Evolutionary conservation across 2,888 invertebrate genomes (phyloP).

Genomic region (Steromphala cineraria): DNA sequence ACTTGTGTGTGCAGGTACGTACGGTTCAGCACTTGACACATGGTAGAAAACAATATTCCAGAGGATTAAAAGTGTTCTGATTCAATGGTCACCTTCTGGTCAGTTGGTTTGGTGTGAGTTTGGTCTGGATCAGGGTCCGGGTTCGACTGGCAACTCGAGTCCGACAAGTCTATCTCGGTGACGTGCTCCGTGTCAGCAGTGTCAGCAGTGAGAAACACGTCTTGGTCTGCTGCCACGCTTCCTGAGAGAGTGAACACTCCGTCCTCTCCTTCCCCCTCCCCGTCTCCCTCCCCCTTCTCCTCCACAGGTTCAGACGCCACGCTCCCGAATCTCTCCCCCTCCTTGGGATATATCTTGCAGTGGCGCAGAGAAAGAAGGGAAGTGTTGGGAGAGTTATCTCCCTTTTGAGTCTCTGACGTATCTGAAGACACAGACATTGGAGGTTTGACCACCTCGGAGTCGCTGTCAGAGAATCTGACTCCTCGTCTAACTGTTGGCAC

Average conservation of each 20-base stretch:
- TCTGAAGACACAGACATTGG: slow-evolving; percentile 8
- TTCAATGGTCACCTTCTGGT: too few species aligned
- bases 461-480: slow-evolving; percentile 13
- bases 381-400: background rate
- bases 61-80: too few species aligned
- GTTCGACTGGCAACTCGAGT: too few species aligned
- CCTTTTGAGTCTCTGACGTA: background rate
- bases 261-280: background rate
- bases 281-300: background rate
- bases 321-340: background rate
- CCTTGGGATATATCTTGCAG: slow-evolving; percentile 20
- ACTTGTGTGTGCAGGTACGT: too few species aligned
- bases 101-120: too few species aligned
- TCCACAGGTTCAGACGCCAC: background rate
- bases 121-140: too few species aligned
- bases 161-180: too few species aligned
- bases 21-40: too few species aligned
- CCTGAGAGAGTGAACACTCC: background rate
- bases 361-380: slow-evolving; percentile 20
- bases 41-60: too few species aligned
- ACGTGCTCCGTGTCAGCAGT: too few species aligned
- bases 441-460: background rate
- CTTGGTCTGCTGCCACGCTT: background rate
- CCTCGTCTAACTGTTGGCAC: background rate
- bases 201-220: too few species aligned